These are phyloP conservation scores for Epinotia nisella DNA, from an alignment of 2,888 invertebrate species.

Conservation along the genomic window DNA sequence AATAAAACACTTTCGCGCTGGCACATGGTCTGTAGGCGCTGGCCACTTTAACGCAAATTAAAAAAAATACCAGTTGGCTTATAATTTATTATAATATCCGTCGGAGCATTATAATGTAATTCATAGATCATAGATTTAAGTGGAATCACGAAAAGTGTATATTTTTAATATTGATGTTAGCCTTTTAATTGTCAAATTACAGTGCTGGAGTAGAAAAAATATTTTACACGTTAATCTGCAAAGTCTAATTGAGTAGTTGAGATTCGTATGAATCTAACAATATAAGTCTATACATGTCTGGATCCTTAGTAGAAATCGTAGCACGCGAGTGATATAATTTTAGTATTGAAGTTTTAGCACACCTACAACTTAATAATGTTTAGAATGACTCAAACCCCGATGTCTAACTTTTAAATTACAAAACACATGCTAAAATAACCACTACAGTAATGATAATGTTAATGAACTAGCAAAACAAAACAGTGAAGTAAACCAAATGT, in stretches of 20 bases:
- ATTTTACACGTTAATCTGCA: constrained; percentile 16
- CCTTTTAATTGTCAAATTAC: too few species aligned
- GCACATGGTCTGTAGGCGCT: too few species aligned
- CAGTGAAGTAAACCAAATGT: constrained; percentile 21
- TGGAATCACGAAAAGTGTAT: too few species aligned
- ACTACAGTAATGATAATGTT: constrained; percentile 8
- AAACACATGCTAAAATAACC: neutral
- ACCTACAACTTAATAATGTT: neutral
- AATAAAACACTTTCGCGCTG: too few species aligned
- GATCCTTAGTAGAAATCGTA: neutral
- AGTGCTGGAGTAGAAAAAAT: too few species aligned
- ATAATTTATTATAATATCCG: too few species aligned
- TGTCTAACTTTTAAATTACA: neutral
- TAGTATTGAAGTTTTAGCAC: neutral
- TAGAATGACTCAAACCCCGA: neutral
- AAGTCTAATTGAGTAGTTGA: constrained; percentile 16
- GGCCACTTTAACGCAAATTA: too few species aligned
- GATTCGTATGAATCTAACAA: constrained; percentile 21
- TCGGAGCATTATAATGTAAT: too few species aligned
- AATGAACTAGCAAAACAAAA: neutral
- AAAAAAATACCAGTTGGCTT: too few species aligned
- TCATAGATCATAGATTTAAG: too few species aligned
- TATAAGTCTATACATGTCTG: constrained; percentile 5
- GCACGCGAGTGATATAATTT: neutral
- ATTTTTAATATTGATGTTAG: too few species aligned